Base-by-base conservation (phyloP, 1,140 invertebrate species). In the Cydia fagiglandana region DNA sequence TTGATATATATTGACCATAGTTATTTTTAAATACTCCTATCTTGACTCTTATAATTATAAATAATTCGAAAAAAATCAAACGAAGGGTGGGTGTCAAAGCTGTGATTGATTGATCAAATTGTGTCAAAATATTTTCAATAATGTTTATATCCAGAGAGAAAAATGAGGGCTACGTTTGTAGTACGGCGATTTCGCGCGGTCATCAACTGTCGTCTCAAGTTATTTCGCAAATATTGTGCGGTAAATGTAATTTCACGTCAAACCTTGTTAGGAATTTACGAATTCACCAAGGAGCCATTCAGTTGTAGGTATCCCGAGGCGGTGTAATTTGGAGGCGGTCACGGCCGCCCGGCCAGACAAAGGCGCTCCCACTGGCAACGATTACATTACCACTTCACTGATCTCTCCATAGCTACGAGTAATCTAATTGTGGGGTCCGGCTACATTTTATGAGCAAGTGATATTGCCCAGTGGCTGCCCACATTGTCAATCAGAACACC, bases 331-430 rank as follows among this genome's bases (percentile, higher is more conserved):
- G 73, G 75, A 76, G 17, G 64, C 73, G 80, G 79, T 80, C 81
- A 80, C 70, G 79, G 73, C 66, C 77, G 75, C 77, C 45, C 50
- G 47, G 68, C 70, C 70, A 79, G 79, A 82, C 77, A 79, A 80
- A 78, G 77, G 79, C 41, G 74, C 75, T 50, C 13, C 12, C 50
- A 13, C 75, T 50, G 47, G 3, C 50, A 13, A 17, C 73, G 73
- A 76, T 77, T 61, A 45, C 64, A 30, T 64, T 64, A 53, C 73
- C 74, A 68, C 64, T 34, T 68, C 28, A n/a, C 28, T 68, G 64
- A 68, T 68, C 61, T 68, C 64, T 68, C 64, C 15, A 38, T 38
- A n/a, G 64, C 64, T 15, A 68, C 24, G 64, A 24, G 64, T 68
- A 68, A 64, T 64, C 24, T 28, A 64, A n/a, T 68, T 38, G 64